Evolutionary conservation across 1,140 invertebrate species (phyloP).

Genomic region (Nymphalis io): DNA sequence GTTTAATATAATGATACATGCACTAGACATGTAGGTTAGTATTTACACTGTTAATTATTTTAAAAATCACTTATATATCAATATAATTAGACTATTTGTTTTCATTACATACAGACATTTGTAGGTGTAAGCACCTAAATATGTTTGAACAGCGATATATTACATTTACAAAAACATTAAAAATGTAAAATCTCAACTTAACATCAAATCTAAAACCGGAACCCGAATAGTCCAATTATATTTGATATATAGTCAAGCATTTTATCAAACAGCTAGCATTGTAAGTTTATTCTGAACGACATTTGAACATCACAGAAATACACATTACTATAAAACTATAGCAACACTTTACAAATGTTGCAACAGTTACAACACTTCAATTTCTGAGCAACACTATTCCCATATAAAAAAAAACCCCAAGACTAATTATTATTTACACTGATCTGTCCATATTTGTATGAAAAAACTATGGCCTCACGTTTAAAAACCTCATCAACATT

Average conservation of each 20-base stretch:
- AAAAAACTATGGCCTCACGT: conserved; percentile 1
- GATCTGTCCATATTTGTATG: conserved; percentile 44
- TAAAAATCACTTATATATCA: conserved; percentile 10
- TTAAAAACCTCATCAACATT: conserved; percentile 13
- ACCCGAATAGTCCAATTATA: background rate
- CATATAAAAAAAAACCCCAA: conserved; percentile 49
- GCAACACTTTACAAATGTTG: conserved; percentile 20
- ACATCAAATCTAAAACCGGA: background rate
- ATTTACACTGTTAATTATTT: conserved; percentile 19
- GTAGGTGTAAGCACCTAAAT: background rate
- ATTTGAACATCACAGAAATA: conserved; percentile 9
- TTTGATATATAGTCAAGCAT: background rate
- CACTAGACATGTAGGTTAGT: background rate
- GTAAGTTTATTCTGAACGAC: background rate
- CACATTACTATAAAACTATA: conserved; percentile 4
- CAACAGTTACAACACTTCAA: conserved; percentile 20
- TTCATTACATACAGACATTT: background rate
- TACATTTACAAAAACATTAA: background rate
- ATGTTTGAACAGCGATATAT: background rate
- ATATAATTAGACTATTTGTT: conserved; percentile 4
- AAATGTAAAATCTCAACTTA: background rate
- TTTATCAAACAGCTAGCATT: background rate
- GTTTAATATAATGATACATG: background rate
- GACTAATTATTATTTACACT: conserved; percentile 63
- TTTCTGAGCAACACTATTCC: conserved; percentile 32